These are phyloP conservation scores for Stichopus chloronotus DNA, from an alignment of 35 echinoderm and acorn worm species.

Conservation along the genomic window DNA sequence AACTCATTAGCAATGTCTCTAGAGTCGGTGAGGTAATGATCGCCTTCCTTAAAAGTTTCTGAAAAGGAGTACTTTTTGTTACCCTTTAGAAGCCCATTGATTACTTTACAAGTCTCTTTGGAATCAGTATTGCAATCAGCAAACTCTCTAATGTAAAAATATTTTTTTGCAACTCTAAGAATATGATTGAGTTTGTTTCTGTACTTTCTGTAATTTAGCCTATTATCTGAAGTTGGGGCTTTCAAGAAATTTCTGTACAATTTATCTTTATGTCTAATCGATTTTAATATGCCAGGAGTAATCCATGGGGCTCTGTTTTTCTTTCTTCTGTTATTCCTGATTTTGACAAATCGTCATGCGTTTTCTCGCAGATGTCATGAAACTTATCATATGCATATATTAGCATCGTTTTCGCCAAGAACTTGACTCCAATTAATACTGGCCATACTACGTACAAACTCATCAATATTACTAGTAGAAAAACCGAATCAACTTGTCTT, in stretches of 20 bases:
- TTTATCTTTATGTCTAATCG: too few species aligned
- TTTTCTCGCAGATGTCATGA: neutral
- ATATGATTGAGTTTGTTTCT: too few species aligned
- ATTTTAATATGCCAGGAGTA: too few species aligned
- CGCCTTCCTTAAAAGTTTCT: neutral
- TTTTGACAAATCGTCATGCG: neutral
- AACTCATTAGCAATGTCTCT: too few species aligned
- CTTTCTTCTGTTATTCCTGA: too few species aligned
- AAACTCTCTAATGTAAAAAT: neutral
- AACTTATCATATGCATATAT: neutral
- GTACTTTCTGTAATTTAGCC: too few species aligned
- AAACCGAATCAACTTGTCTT: neutral
- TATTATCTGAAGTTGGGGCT: too few species aligned
- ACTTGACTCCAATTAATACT: conserved; percentile 2
- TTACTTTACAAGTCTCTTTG: neutral
- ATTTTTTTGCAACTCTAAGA: neutral
- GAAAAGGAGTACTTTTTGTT: neutral
- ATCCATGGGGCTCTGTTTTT: too few species aligned
- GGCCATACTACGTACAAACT: neutral
- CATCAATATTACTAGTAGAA: neutral
- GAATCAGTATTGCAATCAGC: neutral
- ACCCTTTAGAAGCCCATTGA: neutral
- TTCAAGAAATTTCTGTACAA: too few species aligned
- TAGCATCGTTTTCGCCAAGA: neutral
- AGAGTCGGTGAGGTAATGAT: neutral